Evolutionary conservation across 1,140 invertebrate genomes (phyloP), one percentile per base, ranked within the genome.

Genomic region (Drosophila lini): DNA sequence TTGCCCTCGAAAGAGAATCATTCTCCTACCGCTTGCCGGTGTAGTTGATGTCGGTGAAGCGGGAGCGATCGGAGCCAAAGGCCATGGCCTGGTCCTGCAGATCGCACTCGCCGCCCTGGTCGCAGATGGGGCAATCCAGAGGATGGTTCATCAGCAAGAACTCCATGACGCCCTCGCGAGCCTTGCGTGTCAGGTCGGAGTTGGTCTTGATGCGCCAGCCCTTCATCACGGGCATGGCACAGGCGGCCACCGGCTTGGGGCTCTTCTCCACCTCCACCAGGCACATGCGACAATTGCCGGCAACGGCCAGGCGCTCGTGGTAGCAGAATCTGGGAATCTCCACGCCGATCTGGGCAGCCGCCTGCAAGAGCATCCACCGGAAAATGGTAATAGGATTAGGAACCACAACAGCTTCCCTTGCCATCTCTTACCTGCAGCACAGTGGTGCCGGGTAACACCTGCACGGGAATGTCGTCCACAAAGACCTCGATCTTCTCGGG

Each of bases 201-300:
- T 99, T 97, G 19, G 99, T 99, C 93, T 99, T 99, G 11, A 99
- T 96, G 80, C 96, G 95, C 94, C 94, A 94, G 5, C 99, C 99
- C 93, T 99, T 99, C 98, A 99, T 99, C 0, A 99, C 99, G 15
- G 99, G 99, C 98, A 99, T 99, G 3, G 99, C 99, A 94, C 99
- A 99, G 8, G 98, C 98, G 48, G 99, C 99, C n/a, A 99, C 97
- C 7, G 99, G 99, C 95, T 99, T 95, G 10, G 95, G 94, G 44
- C 94, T 95, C 92, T 99, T 99, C 93, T 99, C 99, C 40, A 99
- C 98, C 94, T 99, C 99, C 2, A 99, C 99, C 6, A 99, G 93
- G 94, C 99, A 99, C 99, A 99, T 99, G 74, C 99, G 95, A 91
- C 98, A 98, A 93, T 99, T 99, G 22, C 99, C 99, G 83, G 99